Evolutionary conservation across 2,113 vertebrate genomes (phyloP).

Genomic region (Forbesichthys papilliferus): DNA sequence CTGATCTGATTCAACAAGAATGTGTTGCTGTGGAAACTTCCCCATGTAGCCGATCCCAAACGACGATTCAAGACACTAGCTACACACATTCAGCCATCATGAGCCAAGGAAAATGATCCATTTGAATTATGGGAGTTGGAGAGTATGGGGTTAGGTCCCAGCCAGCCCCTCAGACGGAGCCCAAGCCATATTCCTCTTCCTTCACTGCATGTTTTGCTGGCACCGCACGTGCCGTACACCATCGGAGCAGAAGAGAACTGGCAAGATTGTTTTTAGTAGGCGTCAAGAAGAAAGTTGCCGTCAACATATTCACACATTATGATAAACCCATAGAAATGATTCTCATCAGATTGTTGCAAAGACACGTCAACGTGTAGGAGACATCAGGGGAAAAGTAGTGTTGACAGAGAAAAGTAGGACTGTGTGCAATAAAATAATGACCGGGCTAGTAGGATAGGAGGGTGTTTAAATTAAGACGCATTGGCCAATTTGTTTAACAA

Average conservation of each 20-base stretch:
- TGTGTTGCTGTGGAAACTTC: slow-evolving; percentile 69
- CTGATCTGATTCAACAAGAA: slow-evolving; percentile 61
- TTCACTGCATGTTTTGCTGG: slow-evolving; percentile 29
- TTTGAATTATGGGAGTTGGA: slow-evolving; percentile 56
- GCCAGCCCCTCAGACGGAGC: slow-evolving; percentile 37
- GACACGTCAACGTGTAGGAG: not conserved
- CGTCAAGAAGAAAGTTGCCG: slow-evolving; percentile 15
- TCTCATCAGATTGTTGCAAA: slow-evolving; percentile 12
- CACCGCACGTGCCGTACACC: slow-evolving; percentile 5
- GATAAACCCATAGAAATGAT: slow-evolving; percentile 7
- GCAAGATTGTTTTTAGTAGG: slow-evolving; percentile 18
- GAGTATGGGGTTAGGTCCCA: slow-evolving; percentile 37
- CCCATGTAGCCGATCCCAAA: slow-evolving; percentile 56
- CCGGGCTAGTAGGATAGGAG: too few species aligned
- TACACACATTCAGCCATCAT: slow-evolving; percentile 35
- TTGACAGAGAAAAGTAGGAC: too few species aligned
- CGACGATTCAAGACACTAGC: slow-evolving; percentile 68
- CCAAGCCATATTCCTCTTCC: slow-evolving; percentile 40
- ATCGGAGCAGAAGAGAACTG: slow-evolving; percentile 27
- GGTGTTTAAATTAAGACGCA: too few species aligned
- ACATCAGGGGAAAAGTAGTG: too few species aligned
- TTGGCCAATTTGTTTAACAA: too few species aligned
- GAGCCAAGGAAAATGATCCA: slow-evolving; percentile 67
- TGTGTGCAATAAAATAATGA: too few species aligned
- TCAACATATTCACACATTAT: slow-evolving; percentile 6